Evolutionary conservation across 1,140 invertebrate species (phyloP), one percentile per base, ranked within the genome.

Genomic region (Ostrea denselamellosa): DNA sequence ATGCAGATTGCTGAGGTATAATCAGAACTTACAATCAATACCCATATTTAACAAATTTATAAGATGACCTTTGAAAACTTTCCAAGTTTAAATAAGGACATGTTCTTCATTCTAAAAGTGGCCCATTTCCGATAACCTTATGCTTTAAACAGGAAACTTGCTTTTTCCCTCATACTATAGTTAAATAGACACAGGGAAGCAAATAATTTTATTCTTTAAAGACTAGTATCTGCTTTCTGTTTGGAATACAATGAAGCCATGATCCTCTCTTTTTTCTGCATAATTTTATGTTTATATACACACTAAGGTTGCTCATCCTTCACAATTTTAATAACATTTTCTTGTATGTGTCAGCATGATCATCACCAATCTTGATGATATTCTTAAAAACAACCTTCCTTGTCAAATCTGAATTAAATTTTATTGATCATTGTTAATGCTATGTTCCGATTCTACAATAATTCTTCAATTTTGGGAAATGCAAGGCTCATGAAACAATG

Each of bases 101-200:
- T 62, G 17, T 62, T 62, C 0, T 62, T 62, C 17, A 17, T n/a
- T 44, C 34, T 44, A 44, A 44, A 44, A 44, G 34, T 44, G 34
- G n/a, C 56, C 56, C 56, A 62, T 62, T 17, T 62, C 17, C 7
- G 56, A 62, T 62, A 62, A 62, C 56, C 56, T 19, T 7, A 19
- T 62, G 56, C 17, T 62, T n/a, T 62, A 62, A 62, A 62, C 56
- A 62, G 56, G 56, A 62, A 62, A 62, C n/a, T 62, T 62, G 17
- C 2, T 19, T 19, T 19, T 19, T 62, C 19, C 56, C n/a, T 7
- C 5, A n/a, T 17, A 62, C n/a, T 19, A 19, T 19, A 62, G 7
- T 19, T 19, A 62, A 17, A 17, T 19, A 19, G n/a, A 62, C n/a
- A 62, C 56, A 62, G n/a, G 56, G 56, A 62, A 62, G 17, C 56